Evolutionary conservation across 2,113 vertebrate species (phyloP), one percentile per base, ranked within the genome.

Genomic region (Proterorhinus semilunaris): DNA sequence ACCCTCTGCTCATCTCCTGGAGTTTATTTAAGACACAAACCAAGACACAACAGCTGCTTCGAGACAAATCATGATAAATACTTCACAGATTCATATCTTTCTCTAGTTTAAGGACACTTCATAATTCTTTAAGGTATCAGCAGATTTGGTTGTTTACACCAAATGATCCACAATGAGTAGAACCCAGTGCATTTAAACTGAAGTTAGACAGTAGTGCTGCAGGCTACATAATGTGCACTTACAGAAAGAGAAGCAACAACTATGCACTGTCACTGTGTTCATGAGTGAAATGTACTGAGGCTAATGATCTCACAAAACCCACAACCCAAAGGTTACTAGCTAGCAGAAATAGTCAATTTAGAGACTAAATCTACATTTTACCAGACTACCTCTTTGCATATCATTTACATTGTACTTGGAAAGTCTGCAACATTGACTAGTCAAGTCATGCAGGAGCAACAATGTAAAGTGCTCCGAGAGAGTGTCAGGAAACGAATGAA

Each of bases 401-500:
- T 65, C 69, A 52, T 59, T 78, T 55, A 59, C 27, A 66, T 71
- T 52, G 50, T 66, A 65, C 72, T 67, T 74, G 15, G 11, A 74
- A 68, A 65, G 49, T 66, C 59, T 67, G 73, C 48, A 65, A 45
- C 52, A 69, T 69, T 2, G 45, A 8, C 51, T 68, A 67, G 63
- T 49, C 21, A 8, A 73, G 69, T 75, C 71, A 71, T 55, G 64
- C 63, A 69, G 58, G 72, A 72, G 62, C 46, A 54, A 50, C 64
- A 50, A 58, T 66, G 75, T 49, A 63, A 76, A 73, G 58, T 46
- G 61, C 80, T 72, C 74, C 57, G 66, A 68, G 66, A 57, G 52
- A 58, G 61, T 58, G 54, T n/a, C 55, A 36, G 57, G 58, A 71
- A 46, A 7, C 13, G 36, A 71, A 46, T 54, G 72, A 59, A 73